Percentiles rank a stretch among this genome's conserved stretches.
Conservation (phyloP, 2,797 vertebrate genomes). For the Phaenicophaeus curvirostris region DNA sequence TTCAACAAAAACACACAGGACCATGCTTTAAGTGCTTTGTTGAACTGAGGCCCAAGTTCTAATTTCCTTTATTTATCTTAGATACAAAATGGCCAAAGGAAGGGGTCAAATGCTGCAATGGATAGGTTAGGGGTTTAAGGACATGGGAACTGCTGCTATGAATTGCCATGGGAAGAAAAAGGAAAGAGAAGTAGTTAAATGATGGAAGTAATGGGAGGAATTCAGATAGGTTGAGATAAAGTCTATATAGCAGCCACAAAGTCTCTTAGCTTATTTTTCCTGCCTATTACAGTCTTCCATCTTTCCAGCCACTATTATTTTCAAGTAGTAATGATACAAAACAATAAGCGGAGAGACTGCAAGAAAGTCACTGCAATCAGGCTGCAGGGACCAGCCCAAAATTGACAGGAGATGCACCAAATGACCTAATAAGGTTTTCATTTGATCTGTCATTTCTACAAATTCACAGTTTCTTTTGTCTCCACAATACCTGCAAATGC, state of each 20-base stretch:
- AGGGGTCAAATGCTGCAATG: constrained; percentile 56
- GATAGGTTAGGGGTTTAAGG: constrained; percentile 34
- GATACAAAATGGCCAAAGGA: constrained; percentile 47
- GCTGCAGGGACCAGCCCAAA: constrained; percentile 20
- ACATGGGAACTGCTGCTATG: not conserved
- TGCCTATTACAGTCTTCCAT: not conserved
- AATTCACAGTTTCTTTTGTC: constrained; percentile 55
- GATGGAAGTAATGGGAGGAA: not conserved
- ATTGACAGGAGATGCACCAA: constrained; percentile 37
- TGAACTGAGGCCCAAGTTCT: constrained; percentile 63
- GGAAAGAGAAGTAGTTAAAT: not conserved
- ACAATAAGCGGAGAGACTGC: not conserved
- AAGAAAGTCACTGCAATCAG: not conserved
- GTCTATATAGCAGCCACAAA: not conserved
- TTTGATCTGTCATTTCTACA: constrained; percentile 54
- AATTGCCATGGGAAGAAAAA: not conserved
- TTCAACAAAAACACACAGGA: constrained; percentile 36
- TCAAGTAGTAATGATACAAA: not conserved
- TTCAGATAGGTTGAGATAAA: constrained; percentile 26
- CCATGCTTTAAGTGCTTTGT: constrained; percentile 61
- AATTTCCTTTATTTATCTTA: constrained; percentile 69
- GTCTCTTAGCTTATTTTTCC: not conserved
- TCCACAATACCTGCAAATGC: constrained; percentile 62
- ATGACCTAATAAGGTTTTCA: constrained; percentile 44
- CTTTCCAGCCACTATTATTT: not conserved